Base-by-base conservation (phyloP, 1,140 invertebrate species). In the Euwallacea similis region DNA sequence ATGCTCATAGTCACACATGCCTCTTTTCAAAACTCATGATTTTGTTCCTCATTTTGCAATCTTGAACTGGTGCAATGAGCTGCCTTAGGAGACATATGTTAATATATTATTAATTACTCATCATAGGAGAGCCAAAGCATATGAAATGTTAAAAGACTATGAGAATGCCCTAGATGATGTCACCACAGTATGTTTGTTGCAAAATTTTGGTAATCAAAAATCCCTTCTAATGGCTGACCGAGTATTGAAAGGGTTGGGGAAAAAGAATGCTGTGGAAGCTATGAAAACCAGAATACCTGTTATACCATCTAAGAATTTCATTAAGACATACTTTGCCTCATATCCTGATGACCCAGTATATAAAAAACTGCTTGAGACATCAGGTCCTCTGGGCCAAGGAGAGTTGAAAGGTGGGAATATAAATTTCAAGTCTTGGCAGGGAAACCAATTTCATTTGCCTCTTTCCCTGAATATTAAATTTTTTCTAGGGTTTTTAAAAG, bases 101-200 rank as follows among this genome's bases (percentile, higher is more conserved):
- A 33, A 33, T 33, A 33, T 33, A 33, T 33, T 33, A 33, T 33
- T 33, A 33, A 2, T 33, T 33, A 33, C 21, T 4, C n/a, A 44
- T 71, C 61, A 54, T 58, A 83, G 97, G 60, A 84, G 96, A 73
- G 93, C 95, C 7, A 90, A 91, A 76, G 94, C 93, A 10, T 87
- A 89, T 75, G 93, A 97, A 83, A 85, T 89, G 15, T 87, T 88
- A 55, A 90, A 91, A 75, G 88, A 97, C 70, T 86, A 94, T 70
- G 86, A 90, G 75, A 85, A 90, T 63, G 90, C 92, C 56, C 82
- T 98, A 50, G 94, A 98, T 85, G 95, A 98, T 86, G 88, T 97
- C 0, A 97, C 95, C 11, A 90, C 93, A 58, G 92, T 94, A 15
- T 97, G 94, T 83, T 91, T 97, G 75, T 82, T 97, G 65, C 95